Evolutionary conservation across 2,888 invertebrate genomes (phyloP).

Genomic region (Caenorhabditis macrosperma): DNA sequence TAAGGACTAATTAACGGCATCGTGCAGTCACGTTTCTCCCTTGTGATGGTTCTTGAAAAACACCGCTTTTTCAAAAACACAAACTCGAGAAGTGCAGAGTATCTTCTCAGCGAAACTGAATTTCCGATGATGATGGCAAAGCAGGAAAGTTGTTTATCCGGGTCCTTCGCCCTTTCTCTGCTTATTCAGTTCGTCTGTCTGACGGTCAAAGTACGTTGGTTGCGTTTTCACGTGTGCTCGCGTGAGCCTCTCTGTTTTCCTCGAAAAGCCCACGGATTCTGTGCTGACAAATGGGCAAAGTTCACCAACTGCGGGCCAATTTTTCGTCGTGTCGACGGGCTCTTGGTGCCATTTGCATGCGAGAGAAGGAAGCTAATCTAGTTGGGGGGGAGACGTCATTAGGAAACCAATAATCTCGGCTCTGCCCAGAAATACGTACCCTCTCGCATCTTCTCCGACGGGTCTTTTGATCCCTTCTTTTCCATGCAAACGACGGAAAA

Average conservation of each 20-base stretch:
- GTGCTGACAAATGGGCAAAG: slow-evolving; percentile 17
- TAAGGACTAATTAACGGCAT: no score
- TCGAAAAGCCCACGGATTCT: background rate
- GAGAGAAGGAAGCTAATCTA: slow-evolving; percentile 10
- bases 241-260: slow-evolving; percentile 12
- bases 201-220: slow-evolving; percentile 41
- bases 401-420: slow-evolving; percentile 18
- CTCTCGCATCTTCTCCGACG: background rate
- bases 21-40: background rate
- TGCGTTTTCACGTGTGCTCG: slow-evolving; percentile 30
- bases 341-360: slow-evolving; percentile 10
- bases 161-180: slow-evolving; percentile 1
- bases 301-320: background rate
- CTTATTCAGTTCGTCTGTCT: slow-evolving; percentile 10
- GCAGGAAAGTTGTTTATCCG: slow-evolving; percentile 19
- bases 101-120: background rate
- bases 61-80: background rate
- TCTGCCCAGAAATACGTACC: background rate
- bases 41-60: background rate
- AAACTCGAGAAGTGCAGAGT: background rate
- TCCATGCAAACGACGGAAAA: background rate
- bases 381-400: slow-evolving; percentile 16
- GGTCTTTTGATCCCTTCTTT: slow-evolving; percentile 1
- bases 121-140: slow-evolving; percentile 1
- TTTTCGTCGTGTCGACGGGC: background rate